phyloP scores from a whole-genome alignment of 2,888 invertebrate species.

The Philonicus albiceps region DNA sequence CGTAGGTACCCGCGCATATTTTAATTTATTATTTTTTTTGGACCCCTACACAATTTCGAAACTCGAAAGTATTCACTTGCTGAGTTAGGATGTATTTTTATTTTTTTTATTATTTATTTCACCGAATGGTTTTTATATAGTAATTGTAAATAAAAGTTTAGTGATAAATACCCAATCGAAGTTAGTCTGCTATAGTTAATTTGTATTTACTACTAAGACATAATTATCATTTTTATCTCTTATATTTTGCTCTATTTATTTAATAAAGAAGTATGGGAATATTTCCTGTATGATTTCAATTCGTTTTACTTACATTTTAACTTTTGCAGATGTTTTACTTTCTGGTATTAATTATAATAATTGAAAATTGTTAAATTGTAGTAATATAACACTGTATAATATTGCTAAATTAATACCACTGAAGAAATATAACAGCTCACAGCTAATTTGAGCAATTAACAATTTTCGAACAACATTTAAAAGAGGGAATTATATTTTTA shows the following conservation, averaged over 20 bases:
- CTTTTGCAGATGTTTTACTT: background rate
- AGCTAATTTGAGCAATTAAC: too few species aligned
- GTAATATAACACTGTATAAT: background rate
- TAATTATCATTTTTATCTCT: conserved; percentile 15
- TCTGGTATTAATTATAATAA: background rate
- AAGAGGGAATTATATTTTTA: too few species aligned
- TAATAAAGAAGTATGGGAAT: conserved; percentile 28
- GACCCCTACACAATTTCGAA: background rate
- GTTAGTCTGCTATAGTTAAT: background rate
- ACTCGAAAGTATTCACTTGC: background rate
- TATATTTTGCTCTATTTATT: conserved; percentile 33
- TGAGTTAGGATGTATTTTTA: background rate
- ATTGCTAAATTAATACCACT: background rate
- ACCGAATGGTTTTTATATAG: background rate
- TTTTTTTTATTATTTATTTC: background rate
- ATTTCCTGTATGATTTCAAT: conserved; percentile 13
- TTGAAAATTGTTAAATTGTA: background rate
- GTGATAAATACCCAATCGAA: background rate
- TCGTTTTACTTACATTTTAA: background rate
- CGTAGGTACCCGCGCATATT: background rate
- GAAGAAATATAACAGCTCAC: too few species aligned
- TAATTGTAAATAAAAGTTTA: conserved; percentile 25
- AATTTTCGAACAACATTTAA: too few species aligned
- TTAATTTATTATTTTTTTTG: background rate
- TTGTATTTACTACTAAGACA: conserved; percentile 15